Base-by-base conservation (phyloP, 1,140 invertebrate genomes). In the Heliothis virescens region DNA sequence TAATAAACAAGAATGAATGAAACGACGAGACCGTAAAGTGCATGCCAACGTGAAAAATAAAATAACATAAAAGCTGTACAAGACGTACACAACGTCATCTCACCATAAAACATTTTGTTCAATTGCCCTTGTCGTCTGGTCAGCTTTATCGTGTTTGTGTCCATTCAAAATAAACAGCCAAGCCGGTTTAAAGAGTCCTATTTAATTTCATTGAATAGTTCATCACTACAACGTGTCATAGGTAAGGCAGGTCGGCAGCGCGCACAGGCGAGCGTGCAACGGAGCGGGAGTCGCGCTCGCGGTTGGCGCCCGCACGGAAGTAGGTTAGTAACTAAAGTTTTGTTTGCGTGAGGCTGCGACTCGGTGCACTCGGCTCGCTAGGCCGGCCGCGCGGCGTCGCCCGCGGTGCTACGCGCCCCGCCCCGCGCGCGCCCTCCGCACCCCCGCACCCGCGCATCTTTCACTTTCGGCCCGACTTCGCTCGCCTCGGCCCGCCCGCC, bases 321-420 rank as follows among this genome's bases (percentile, higher is more conserved):
- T 94, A 94, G 93, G 93, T 94, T 94, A 94, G 85, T 92, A 92
- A 94, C 93, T 94, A 94, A 94, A 94, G 89, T 94, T 94, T 94
- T 94, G 93, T 94, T 94, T 93, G 93, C 90, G 92, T 94, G 93
- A 93, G 91, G 92, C 91, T 94, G 93, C 91, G 93, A 87, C 90
- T 91, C 91, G 90, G 83, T 93, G 92, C 92, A 93, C 86, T 92
- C 86, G 82, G 82, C 73, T 74, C 79, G 87, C 90, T 93, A 89
- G 83, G 71, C 57, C 55, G 82, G 83, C 63, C 89, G 87, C 88
- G 85, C 91, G 90, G 85, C 85, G 82, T 80, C 80, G 85, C 86
- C 85, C 86, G 83, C 74, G 53, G 71, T 80, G 75, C 72, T 21
- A 18, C 74, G 67, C 80, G 63, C 81, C 74, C 75, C 80, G 53